These are phyloP conservation scores for Sebastes goodei DNA, from an alignment of 2,797 vertebrate species.

Conservation along the genomic window DNA sequence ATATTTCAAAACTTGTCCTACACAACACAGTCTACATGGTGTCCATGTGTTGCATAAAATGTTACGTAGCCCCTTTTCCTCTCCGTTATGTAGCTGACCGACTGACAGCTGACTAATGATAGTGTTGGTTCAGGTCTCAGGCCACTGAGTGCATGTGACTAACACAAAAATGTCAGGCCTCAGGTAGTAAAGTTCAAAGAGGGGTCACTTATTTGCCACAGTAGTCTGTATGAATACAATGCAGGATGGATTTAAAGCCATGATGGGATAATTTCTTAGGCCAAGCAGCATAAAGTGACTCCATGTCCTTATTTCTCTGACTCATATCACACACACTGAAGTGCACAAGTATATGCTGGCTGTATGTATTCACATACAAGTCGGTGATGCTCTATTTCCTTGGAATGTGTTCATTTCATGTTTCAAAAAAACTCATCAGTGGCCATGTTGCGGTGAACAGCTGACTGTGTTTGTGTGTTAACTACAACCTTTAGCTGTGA, in stretches of 20 bases:
- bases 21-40: background rate
- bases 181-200: conserved; percentile 12
- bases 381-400: background rate
- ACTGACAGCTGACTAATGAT: conserved; percentile 27
- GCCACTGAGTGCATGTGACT: conserved; percentile 36
- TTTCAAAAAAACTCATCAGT: background rate
- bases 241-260: background rate
- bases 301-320: background rate
- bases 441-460: background rate
- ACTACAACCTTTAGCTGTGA: background rate
- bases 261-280: background rate
- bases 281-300: background rate
- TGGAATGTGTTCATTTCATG: conserved; percentile 4
- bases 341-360: background rate
- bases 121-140: background rate
- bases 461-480: background rate
- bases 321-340: background rate
- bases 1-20: no score
- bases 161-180: conserved; percentile 29
- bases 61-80: background rate
- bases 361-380: background rate
- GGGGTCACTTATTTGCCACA: conserved; percentile 15
- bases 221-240: background rate
- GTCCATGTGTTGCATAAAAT: background rate
- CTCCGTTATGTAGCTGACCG: background rate